Conservation (phyloP, 2,888 invertebrate species). For the Meliscaeva auricollis region DNA sequence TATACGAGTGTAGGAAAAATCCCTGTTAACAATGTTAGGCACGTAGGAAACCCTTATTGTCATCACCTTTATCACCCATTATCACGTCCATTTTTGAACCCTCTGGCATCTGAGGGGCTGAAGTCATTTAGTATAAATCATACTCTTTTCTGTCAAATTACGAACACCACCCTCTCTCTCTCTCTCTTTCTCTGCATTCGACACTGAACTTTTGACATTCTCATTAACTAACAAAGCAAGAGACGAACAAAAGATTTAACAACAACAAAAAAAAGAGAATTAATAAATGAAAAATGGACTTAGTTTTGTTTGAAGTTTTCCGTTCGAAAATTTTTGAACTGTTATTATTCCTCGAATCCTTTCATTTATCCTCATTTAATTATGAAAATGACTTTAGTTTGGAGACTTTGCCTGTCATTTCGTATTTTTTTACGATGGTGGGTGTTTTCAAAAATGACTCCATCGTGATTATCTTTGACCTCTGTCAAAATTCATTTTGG, state of each 20-base stretch:
- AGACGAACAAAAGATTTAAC: neutral
- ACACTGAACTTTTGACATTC: slow-evolving; percentile 47
- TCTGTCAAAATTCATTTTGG: slow-evolving; percentile 62
- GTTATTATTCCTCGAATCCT: neutral
- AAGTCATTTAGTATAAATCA: slow-evolving; percentile 44
- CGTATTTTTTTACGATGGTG: neutral
- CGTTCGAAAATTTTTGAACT: neutral
- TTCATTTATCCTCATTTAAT: slow-evolving; percentile 14
- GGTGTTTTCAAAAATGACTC: slow-evolving; percentile 41
- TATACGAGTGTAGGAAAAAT: slow-evolving; percentile 1
- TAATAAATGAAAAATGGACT: slow-evolving; percentile 1
- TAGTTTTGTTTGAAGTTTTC: slow-evolving; percentile 2
- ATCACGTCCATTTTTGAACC: slow-evolving; percentile 60
- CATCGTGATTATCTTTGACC: slow-evolving; percentile 47
- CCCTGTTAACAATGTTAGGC: slow-evolving; percentile 61
- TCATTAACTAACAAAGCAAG: slow-evolving; percentile 19
- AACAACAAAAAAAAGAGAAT: neutral
- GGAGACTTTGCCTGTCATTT: neutral
- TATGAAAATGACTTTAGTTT: slow-evolving; percentile 6
- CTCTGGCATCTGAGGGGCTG: slow-evolving; percentile 13
- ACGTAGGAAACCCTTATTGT: slow-evolving; percentile 69
- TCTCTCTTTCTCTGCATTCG: slow-evolving; percentile 3
- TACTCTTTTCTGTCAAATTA: slow-evolving; percentile 50
- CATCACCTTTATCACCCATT: slow-evolving; percentile 70
- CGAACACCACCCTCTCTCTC: neutral